Conservation (phyloP, 1,140 invertebrate species). For the Frieseomelitta varia region DNA sequence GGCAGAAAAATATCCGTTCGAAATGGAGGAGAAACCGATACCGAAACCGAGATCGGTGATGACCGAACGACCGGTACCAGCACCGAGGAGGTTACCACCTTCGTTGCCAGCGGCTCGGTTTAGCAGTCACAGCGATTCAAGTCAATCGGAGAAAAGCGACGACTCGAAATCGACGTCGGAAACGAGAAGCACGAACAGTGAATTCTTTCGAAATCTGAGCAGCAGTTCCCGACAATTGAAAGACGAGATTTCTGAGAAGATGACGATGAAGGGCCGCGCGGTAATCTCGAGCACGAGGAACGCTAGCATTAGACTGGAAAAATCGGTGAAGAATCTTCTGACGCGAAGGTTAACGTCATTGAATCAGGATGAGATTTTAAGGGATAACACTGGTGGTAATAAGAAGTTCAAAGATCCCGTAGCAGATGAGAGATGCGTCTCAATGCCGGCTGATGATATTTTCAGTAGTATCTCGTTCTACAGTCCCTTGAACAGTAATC, state of each 20-base stretch:
- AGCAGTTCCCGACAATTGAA: conserved; percentile 80
- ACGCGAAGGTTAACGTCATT: conserved; percentile 70
- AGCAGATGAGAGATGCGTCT: conserved; percentile 73
- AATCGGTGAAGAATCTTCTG: conserved; percentile 76
- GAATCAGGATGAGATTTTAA: conserved; percentile 66
- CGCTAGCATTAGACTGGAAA: conserved; percentile 78
- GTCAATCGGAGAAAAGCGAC: conserved; percentile 74
- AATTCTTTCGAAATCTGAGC: conserved; percentile 76
- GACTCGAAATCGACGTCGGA: conserved; percentile 62
- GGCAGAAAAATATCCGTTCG: conserved; percentile 19
- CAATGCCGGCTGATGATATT: conserved; percentile 78
- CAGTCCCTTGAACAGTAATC: conserved; percentile 76
- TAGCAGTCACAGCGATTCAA: conserved; percentile 72
- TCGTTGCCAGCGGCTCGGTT: conserved; percentile 39
- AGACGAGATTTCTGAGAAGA: conserved; percentile 81
- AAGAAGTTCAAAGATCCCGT: conserved; percentile 46
- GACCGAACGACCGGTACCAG: conserved; percentile 71
- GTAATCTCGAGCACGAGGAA: conserved; percentile 82
- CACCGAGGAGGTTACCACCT: conserved; percentile 66
- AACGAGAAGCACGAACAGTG: conserved; percentile 57
- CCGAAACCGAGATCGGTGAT: conserved; percentile 77
- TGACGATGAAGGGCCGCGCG: conserved; percentile 81
- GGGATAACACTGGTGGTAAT: conserved; percentile 17
- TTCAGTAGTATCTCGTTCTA: conserved; percentile 81
- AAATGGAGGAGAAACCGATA: conserved; percentile 78